Percentiles rank a stretch among this genome's conserved stretches.
phyloP scores from a whole-genome alignment of 1,140 invertebrate genomes.

The Pentalonia nigronervosa region DNA sequence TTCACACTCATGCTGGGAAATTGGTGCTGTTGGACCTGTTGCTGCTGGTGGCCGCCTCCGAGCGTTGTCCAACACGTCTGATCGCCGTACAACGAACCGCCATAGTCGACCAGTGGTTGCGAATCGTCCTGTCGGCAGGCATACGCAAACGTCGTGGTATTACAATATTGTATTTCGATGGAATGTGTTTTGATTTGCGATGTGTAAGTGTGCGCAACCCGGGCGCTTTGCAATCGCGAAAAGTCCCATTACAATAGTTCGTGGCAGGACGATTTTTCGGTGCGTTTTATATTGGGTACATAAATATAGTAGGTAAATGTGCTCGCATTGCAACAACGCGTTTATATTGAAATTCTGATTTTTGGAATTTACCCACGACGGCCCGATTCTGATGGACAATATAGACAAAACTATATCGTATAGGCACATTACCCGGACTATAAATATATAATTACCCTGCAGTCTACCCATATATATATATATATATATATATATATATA shows the following conservation, averaged over 20 bases:
- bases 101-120: slow-evolving; percentile 27
- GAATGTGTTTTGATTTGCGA: background rate
- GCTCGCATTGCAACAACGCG: background rate
- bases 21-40: slow-evolving; percentile 63
- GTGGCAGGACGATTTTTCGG: background rate
- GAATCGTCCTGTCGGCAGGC: slow-evolving; percentile 53
- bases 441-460: no score
- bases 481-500: no score
- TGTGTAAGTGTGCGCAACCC: background rate
- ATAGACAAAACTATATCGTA: no score
- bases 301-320: background rate
- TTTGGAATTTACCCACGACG: no score
- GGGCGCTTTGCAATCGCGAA: background rate
- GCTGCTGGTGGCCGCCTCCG: slow-evolving; percentile 15
- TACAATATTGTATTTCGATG: no score
- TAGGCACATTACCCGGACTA: no score
- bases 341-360: no score
- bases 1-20: slow-evolving; percentile 94
- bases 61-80: slow-evolving; percentile 28
- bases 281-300: background rate
- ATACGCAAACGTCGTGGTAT: no score
- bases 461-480: no score
- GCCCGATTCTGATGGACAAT: no score
- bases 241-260: background rate
- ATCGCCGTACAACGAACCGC: slow-evolving; percentile 31